Evolutionary conservation across 2,888 invertebrate species (phyloP).

Genomic region (Phortica magna): DNA sequence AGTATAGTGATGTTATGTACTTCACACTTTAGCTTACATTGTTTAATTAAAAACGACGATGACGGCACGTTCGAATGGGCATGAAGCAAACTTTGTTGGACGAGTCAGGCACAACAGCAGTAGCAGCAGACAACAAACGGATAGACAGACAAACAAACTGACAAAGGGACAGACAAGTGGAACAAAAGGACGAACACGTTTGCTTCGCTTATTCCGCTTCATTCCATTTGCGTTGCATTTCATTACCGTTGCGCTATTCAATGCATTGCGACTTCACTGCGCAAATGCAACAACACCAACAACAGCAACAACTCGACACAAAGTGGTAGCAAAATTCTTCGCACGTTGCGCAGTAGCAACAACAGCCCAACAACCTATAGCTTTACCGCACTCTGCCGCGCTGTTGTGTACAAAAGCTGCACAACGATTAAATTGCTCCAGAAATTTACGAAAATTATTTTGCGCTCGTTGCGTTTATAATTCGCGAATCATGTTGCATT

Average conservation of each 20-base stretch:
- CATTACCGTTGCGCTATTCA: constrained; percentile 41
- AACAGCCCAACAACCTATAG: constrained; percentile 60
- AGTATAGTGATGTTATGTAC: constrained; percentile 48
- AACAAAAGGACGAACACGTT: constrained; percentile 71
- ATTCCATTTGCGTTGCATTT: constrained; percentile 10
- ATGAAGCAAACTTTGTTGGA: background rate
- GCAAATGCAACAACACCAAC: constrained; percentile 44
- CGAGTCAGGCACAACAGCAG: constrained; percentile 13
- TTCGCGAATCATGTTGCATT: constrained; percentile 76
- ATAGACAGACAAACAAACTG: background rate
- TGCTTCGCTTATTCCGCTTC: constrained; percentile 60
- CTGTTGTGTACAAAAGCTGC: constrained; percentile 32
- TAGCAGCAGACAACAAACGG: background rate
- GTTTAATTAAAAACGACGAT: constrained; percentile 76
- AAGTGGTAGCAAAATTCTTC: background rate
- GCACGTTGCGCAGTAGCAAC: constrained; percentile 35
- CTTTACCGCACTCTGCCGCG: constrained; percentile 58
- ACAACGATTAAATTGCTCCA: constrained; percentile 73
- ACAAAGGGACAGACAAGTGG: constrained; percentile 49
- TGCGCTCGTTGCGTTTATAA: constrained; percentile 62
- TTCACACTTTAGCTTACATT: constrained; percentile 66
- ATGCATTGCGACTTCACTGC: constrained; percentile 1
- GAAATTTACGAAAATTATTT: constrained; percentile 68
- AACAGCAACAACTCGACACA: constrained; percentile 16
- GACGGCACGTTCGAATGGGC: constrained; percentile 48